Percentiles rank a stretch among this genome's conserved stretches.
Evolutionary conservation across 1,140 invertebrate genomes (phyloP).

Genomic region (Lamellibrachia luymesi): DNA sequence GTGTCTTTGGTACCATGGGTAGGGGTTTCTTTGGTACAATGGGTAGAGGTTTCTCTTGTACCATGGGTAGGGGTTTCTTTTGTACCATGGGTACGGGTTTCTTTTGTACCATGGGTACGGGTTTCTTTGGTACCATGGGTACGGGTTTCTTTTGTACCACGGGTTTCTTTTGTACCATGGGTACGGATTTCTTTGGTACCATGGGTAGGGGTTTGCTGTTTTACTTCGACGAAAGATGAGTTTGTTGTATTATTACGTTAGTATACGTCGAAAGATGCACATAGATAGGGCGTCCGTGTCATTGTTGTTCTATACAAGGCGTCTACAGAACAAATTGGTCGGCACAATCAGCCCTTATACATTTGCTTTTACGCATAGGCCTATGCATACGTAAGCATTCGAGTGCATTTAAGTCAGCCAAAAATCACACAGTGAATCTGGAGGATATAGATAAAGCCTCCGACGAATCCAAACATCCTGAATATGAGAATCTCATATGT

Average conservation of each 20-base stretch:
- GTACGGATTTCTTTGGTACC: not conserved
- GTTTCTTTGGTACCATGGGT: too few species aligned
- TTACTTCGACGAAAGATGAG: not conserved
- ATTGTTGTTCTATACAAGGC: not conserved
- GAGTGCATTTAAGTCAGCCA: too few species aligned
- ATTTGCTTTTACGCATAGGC: not conserved
- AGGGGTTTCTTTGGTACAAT: too few species aligned
- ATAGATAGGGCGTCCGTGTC: not conserved
- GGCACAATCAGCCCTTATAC: not conserved
- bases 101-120: too few species aligned
- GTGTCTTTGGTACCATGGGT: too few species aligned
- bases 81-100: too few species aligned
- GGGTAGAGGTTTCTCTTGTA: too few species aligned
- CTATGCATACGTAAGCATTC: too few species aligned
- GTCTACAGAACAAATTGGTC: not conserved
- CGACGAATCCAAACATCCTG: not conserved
- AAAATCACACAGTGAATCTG: too few species aligned
- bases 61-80: too few species aligned
- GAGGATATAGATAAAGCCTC: too few species aligned
- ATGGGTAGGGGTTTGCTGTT: not conserved
- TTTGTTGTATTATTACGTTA: not conserved
- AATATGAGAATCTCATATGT: not conserved
- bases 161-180: not conserved
- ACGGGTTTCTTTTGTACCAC: too few species aligned
- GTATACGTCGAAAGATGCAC: not conserved